Evolutionary conservation across 2,797 vertebrate species (phyloP).

Genomic region (Nyctalus aviator): DNA sequence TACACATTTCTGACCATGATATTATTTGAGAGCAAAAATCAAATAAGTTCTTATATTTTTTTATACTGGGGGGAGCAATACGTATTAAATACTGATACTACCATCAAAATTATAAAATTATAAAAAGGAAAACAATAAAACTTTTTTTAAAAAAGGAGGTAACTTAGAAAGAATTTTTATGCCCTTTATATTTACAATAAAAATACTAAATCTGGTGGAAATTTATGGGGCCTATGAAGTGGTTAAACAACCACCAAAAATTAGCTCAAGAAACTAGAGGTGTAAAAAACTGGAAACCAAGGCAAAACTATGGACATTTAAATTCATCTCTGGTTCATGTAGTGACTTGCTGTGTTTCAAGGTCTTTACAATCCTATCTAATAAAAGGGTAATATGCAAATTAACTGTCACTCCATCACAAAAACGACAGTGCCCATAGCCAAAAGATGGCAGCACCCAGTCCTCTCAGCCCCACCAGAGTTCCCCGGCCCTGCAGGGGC

Average conservation of each 20-base stretch:
- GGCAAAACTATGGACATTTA: background rate
- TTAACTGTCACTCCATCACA: too few species aligned
- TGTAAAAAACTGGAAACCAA: background rate
- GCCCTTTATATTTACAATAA: slow-evolving; percentile 20
- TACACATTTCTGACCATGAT: slow-evolving; percentile 49
- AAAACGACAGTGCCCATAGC: too few species aligned
- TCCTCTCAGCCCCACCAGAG: too few species aligned
- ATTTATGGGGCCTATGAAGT: background rate
- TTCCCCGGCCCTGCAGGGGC: too few species aligned
- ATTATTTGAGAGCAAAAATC: slow-evolving; percentile 53
- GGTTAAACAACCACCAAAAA: background rate
- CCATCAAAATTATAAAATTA: background rate
- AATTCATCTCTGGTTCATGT: background rate
- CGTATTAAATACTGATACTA: slow-evolving; percentile 53
- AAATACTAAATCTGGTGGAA: slow-evolving; percentile 4
- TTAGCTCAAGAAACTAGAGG: background rate
- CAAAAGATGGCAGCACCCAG: too few species aligned
- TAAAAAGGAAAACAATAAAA: background rate
- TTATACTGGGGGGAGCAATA: background rate
- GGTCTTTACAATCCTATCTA: background rate
- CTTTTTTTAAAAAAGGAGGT: background rate
- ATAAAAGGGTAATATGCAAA: too few species aligned
- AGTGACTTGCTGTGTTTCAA: background rate
- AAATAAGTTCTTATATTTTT: slow-evolving; percentile 14
- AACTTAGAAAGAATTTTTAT: slow-evolving; percentile 9